These are phyloP conservation scores for Coleophora flavipennella DNA, from an alignment of 2,888 invertebrate species.

Conservation along the genomic window DNA sequence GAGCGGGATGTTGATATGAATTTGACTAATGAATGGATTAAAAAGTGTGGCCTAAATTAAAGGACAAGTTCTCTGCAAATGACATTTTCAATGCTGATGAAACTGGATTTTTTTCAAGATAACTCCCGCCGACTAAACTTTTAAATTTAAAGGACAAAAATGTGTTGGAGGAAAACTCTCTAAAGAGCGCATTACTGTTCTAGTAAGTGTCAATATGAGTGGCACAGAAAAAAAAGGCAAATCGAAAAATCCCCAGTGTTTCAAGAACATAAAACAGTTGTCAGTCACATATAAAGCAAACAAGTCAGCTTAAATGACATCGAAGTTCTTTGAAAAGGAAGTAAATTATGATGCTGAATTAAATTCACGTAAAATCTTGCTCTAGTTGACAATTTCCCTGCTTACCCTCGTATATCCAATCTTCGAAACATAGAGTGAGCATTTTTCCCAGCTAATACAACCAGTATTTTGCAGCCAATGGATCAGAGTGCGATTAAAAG, in stretches of 20 bases:
- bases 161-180: constrained; percentile 24
- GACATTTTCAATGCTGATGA: constrained; percentile 25
- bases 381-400: constrained; percentile 6
- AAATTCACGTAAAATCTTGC: constrained; percentile 17
- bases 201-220: constrained; percentile 27
- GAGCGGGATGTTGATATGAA: constrained; percentile 16
- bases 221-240: constrained; percentile 31
- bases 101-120: constrained; percentile 24
- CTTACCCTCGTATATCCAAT: background rate
- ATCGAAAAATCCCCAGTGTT: constrained; percentile 27
- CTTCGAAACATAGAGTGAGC: constrained; percentile 11
- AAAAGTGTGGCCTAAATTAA: constrained; percentile 19
- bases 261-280: constrained; percentile 25
- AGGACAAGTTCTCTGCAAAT: constrained; percentile 14
- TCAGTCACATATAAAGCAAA: constrained; percentile 23
- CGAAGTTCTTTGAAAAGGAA: constrained; percentile 21
- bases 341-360: constrained; percentile 15
- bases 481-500: constrained; percentile 23
- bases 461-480: constrained; percentile 25
- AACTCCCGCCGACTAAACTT: constrained; percentile 22
- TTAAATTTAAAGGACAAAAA: constrained; percentile 27
- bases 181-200: constrained; percentile 26
- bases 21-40: constrained; percentile 20
- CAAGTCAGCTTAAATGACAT: constrained; percentile 26
- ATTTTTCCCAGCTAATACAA: constrained; percentile 27